Conservation (phyloP, 1,140 invertebrate species). For the Holotrichia oblita region DNA sequence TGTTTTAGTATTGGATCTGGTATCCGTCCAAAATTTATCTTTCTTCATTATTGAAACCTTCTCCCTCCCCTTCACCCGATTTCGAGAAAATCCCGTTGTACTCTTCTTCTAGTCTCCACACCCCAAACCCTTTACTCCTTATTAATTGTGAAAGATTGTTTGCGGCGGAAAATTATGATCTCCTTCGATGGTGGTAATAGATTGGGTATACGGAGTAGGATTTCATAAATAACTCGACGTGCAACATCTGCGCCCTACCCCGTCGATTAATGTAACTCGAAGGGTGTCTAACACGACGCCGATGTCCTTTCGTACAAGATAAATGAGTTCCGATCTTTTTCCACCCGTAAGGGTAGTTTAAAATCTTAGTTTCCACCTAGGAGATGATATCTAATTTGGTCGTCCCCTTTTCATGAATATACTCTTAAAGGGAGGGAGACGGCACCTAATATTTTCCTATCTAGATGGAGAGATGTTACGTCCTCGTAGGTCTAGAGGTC, state of each 20-base stretch:
- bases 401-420: neutral
- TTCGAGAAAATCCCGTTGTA: no score
- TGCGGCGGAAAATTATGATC: conserved; percentile 9
- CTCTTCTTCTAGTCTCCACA: no score
- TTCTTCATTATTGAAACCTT: neutral
- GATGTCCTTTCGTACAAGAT: no score
- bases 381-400: no score
- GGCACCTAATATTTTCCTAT: neutral
- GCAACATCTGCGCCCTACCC: neutral
- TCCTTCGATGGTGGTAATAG: neutral
- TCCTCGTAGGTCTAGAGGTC: neutral
- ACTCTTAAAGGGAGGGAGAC: neutral
- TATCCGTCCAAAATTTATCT: neutral
- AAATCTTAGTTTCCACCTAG: neutral
- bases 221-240: neutral
- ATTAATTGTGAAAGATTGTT: conserved; percentile 11
- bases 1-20: no score
- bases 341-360: no score
- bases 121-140: neutral
- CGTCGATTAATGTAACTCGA: neutral
- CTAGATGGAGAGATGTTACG: no score
- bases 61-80: no score
- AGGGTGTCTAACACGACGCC: no score
- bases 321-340: no score
- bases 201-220: neutral